phyloP scores from a whole-genome alignment of 2,888 invertebrate species.

The Dinocampus coccinellae region DNA sequence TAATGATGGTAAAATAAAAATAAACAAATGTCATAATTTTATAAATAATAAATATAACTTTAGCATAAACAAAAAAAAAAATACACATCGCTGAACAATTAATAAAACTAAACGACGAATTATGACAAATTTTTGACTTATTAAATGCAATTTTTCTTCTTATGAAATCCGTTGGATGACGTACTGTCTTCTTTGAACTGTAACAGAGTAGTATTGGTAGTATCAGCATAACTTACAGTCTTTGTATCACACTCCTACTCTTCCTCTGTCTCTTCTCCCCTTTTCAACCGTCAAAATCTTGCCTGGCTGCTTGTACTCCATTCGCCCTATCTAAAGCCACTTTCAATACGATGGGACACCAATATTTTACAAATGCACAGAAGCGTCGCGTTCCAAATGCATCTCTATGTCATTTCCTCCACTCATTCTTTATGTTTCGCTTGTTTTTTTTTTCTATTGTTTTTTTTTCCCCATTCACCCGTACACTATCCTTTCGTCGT shows the following conservation, averaged over 20 bases:
- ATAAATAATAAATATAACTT: background rate
- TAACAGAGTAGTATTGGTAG: background rate
- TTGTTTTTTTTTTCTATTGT: no score
- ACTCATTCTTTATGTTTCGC: background rate
- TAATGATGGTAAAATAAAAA: no score
- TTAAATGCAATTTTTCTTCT: no score
- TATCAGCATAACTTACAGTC: slow-evolving; percentile 26
- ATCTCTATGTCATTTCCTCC: slow-evolving; percentile 2
- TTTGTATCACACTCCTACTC: background rate
- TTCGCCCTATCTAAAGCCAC: background rate
- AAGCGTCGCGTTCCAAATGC: slow-evolving; percentile 9
- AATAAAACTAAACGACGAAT: no score
- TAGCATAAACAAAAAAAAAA: no score
- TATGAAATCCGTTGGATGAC: no score
- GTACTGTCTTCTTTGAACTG: no score
- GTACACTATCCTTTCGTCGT: background rate
- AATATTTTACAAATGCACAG: slow-evolving; percentile 17
- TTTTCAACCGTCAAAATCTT: no score
- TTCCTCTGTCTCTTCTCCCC: background rate
- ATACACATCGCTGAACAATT: no score
- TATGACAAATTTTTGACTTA: no score
- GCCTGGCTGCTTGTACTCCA: background rate
- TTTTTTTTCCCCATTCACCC: background rate
- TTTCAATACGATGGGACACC: slow-evolving; percentile 12
- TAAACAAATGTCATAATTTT: background rate